phyloP scores from a whole-genome alignment of 2,888 invertebrate genomes.

The Cephus pulcher region DNA sequence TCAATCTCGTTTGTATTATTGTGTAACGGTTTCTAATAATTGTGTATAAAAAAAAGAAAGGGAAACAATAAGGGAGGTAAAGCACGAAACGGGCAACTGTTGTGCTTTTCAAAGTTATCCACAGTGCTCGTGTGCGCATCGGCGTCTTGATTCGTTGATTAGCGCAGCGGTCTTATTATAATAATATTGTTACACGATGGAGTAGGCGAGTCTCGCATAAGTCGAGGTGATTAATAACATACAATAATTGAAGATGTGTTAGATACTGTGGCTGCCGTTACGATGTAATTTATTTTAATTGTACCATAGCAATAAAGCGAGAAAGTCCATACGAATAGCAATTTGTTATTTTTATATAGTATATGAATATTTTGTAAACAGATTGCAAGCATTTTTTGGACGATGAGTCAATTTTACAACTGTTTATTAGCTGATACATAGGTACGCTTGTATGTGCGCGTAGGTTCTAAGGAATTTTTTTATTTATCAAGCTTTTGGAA shows the following conservation, averaged over 20 bases:
- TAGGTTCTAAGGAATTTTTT: not conserved
- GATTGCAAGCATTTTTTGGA: not conserved
- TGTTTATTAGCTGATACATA: not conserved
- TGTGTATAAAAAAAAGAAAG: conserved; percentile 36
- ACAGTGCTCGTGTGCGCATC: not conserved
- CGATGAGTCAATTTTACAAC: not conserved
- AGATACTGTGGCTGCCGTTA: conserved; percentile 48
- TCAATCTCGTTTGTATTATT: not conserved
- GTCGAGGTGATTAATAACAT: conserved; percentile 26
- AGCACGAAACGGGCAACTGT: conserved; percentile 13
- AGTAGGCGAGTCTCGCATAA: conserved; percentile 26
- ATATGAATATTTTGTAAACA: not conserved
- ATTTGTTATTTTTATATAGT: not conserved
- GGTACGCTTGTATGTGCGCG: not conserved
- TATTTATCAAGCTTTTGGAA: too few species aligned
- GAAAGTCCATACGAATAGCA: not conserved
- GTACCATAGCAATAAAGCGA: conserved; percentile 54
- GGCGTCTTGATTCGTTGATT: not conserved
- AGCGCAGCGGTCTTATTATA: not conserved
- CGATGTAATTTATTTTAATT: conserved; percentile 58
- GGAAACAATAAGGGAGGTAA: not conserved
- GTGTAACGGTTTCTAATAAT: conserved; percentile 39
- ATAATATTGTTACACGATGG: conserved; percentile 34
- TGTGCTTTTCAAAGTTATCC: conserved; percentile 31
- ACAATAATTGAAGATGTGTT: conserved; percentile 37